Evolutionary conservation across 2,113 vertebrate species (phyloP), one percentile per base, ranked within the genome.

Genomic region (Melanerpes formicivorus): DNA sequence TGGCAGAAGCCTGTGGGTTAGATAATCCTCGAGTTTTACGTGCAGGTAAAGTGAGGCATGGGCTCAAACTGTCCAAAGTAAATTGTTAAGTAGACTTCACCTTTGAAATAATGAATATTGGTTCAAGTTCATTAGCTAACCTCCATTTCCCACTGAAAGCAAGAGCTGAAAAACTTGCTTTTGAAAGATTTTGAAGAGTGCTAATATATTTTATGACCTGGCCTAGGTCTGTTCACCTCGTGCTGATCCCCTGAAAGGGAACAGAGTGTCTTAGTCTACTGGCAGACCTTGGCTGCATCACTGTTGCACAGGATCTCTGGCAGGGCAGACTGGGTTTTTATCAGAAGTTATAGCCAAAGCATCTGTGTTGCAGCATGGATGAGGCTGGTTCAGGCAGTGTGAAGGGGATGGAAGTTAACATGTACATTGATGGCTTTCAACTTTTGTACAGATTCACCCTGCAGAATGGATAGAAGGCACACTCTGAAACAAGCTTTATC

Each of bases 281-380:
- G 14, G 60, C 25, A 80, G 73, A 29, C 44, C 63, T 5, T 23
- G 18, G 1, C 29, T 81, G 52, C 16, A 23, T 40, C 17, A 22
- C 16, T 8, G 9, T 3, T 25, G 37, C 37, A 1, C 1, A 26
- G 54, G 52, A 58, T 10, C 46, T n/a, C 5, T 29, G 72, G 26
- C 23, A 82, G 58, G 25, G 34, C 11, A 30, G 3, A 6, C 8
- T 3, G 13, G 54, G 26, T 13, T 55, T n/a, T n/a, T 1, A 6
- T 1, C 26, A 54, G 44, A 12, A 62, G 2, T 15, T 10, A 2
- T 1, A 50, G 23, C 18, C 30, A 11, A 12, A 23, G 11, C 4
- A 18, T 25, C 8, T 29, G 3, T 1, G 0, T 1, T 32, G 7
- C 0, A 16, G 64, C 60, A 78, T 50, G 18, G 17, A 26, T 63